A percentile compares a stretch with the other conserved stretches of the same genome.
Evolutionary conservation across 2,888 invertebrate species (phyloP).

Genomic region (Charanyca ferruginea): DNA sequence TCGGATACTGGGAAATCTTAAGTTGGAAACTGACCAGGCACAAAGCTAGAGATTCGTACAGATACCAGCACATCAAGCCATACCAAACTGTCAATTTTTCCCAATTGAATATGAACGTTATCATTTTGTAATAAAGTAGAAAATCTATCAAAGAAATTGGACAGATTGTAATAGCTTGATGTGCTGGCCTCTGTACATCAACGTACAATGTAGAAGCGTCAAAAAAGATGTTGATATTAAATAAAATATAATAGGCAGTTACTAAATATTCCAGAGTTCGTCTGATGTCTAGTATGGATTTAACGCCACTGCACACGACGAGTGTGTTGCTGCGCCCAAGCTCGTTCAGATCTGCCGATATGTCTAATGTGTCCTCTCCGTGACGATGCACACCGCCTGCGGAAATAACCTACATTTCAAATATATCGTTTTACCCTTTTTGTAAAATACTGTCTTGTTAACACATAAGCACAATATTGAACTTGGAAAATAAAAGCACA

Average conservation of each 20-base stretch:
- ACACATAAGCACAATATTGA: slow-evolving; percentile 21
- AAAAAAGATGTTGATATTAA: slow-evolving; percentile 82
- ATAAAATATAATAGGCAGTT: slow-evolving; percentile 44
- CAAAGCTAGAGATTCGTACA: slow-evolving; percentile 14
- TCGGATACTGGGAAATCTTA: slow-evolving; percentile 24
- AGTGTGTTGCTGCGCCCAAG: slow-evolving; percentile 96
- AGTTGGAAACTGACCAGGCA: slow-evolving; percentile 26
- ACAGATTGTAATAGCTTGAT: no score
- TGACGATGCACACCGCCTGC: slow-evolving; percentile 98
- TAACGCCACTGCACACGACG: slow-evolving; percentile 98
- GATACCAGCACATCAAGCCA: no score
- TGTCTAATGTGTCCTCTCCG: slow-evolving; percentile 96
- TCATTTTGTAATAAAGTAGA: no score
- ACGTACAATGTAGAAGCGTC: slow-evolving; percentile 10
- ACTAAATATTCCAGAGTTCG: slow-evolving; percentile 98
- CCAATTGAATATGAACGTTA: no score
- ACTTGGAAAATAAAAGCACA: slow-evolving; percentile 1
- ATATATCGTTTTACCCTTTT: slow-evolving; percentile 12
- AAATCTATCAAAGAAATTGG: no score
- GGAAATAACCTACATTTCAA: slow-evolving; percentile 14
- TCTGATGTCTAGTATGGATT: slow-evolving; percentile 98
- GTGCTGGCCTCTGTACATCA: slow-evolving; percentile 25
- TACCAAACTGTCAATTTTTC: no score
- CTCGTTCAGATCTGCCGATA: slow-evolving; percentile 98
- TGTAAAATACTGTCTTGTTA: slow-evolving; percentile 2